phyloP scores from a whole-genome alignment of 2,113 vertebrate species.

The Malurus elegans region DNA sequence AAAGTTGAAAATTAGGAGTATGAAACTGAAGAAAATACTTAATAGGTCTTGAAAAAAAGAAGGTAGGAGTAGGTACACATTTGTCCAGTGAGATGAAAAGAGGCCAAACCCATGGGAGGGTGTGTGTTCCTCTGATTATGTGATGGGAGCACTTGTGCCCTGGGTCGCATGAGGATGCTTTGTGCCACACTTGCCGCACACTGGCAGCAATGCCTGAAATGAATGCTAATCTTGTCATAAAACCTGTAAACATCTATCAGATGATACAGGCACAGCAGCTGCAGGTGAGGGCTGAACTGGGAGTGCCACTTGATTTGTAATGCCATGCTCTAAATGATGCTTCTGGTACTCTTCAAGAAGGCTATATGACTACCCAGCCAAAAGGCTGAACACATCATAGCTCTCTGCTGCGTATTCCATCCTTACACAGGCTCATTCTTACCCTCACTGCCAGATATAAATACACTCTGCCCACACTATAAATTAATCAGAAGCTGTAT shows the following conservation, averaged over 20 bases:
- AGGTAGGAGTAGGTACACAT: neutral
- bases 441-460: neutral
- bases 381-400: neutral
- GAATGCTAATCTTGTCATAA: neutral
- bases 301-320: neutral
- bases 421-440: neutral
- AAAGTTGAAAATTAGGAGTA: neutral
- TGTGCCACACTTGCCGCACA: neutral
- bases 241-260: neutral
- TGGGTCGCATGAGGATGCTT: neutral
- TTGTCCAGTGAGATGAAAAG: neutral
- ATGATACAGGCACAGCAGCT: neutral
- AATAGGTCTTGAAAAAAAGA: neutral
- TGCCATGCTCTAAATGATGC: neutral
- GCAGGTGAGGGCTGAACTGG: accelerated
- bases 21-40: neutral
- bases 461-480: neutral
- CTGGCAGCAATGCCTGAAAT: neutral
- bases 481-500: neutral
- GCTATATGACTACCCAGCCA: neutral
- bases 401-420: neutral
- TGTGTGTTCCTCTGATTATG: neutral
- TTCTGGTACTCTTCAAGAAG: neutral
- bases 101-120: neutral
- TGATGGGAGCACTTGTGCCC: neutral